Base-by-base conservation (phyloP, 2,797 vertebrate species). In the Lithobates pipiens region DNA sequence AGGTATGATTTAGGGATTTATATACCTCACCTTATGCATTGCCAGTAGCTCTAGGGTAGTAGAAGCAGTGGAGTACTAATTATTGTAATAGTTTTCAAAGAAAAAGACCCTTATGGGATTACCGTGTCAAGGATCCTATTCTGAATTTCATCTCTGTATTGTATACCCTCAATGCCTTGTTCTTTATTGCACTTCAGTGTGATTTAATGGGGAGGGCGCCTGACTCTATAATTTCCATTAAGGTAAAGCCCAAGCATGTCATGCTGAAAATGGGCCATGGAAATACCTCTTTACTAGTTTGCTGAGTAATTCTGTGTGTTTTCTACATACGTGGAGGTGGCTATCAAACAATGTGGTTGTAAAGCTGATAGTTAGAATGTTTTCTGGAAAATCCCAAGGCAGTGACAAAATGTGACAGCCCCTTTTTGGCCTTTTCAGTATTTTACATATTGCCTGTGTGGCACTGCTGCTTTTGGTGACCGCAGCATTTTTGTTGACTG, bases 121-220 rank as follows among this genome's bases (percentile, higher is more conserved):
- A 75, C 80, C 39, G 67, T 85, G 70, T 80, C 70, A 85, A 68
- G 61, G 57, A 63, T 68, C 69, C 54, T 32, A 80, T 85, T 80
- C 46, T 75, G 70, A 25, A 29, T 80, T 54, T 75, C 23, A 68
- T 80, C 73, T 39, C 73, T n/a, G 29, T 29, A 57, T 77, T 71
- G 25, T 54, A 11, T 21, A n/a, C 21, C 2, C 50, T 71, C n/a
- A 27, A 2, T 44, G 39, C 23, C 25, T n/a, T 77, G 32, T 77
- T 84, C 74, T 82, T 68, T 76, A 73, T 75, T 76, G 21, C 61
- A 68, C 34, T 67, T 84, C 32, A 76, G 10, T 76, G 44, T 68
- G 39, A 76, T 70, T 83, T 70, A 21, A 57, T 61, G 32, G 39
- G 46, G 29, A 29, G 72, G 32, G 27, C 57, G 54, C 29, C 16